A percentile compares a stretch with the other conserved stretches of the same genome.
Evolutionary conservation across 1,140 invertebrate genomes (phyloP).

Genomic region (Matsumurasca onukii): DNA sequence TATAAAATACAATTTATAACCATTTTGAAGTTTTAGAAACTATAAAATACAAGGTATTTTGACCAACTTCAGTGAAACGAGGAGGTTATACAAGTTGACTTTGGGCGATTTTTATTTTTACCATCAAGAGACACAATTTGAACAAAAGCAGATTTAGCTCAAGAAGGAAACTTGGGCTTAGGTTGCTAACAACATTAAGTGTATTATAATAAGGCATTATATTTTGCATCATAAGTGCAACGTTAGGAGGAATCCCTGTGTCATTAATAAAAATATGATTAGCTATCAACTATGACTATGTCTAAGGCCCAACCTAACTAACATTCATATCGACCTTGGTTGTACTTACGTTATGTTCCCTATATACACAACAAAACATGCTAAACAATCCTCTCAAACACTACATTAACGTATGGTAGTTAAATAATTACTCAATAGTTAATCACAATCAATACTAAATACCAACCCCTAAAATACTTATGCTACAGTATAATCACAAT

Average conservation of each 20-base stretch:
- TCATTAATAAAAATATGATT: slow-evolving; percentile 23
- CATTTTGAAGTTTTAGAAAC: too few relatives aligned
- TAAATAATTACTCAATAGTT: slow-evolving; percentile 24
- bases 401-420: slow-evolving; percentile 21
- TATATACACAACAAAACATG: slow-evolving; percentile 27
- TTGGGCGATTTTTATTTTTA: too few relatives aligned
- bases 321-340: slow-evolving; percentile 11
- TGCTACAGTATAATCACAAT: slow-evolving; percentile 22
- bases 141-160: background rate
- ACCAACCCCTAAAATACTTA: slow-evolving; percentile 21
- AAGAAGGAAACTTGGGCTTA: background rate
- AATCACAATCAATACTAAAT: slow-evolving; percentile 19
- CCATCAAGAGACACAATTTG: too few relatives aligned
- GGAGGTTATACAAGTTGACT: too few relatives aligned
- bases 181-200: slow-evolving; percentile 8
- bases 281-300: slow-evolving; percentile 13
- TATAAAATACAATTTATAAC: too few relatives aligned
- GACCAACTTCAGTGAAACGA: too few relatives aligned
- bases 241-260: slow-evolving; percentile 8
- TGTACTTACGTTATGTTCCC: slow-evolving; percentile 19
- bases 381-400: slow-evolving; percentile 22
- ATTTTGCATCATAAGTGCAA: slow-evolving; percentile 6
- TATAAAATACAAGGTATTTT: too few relatives aligned
- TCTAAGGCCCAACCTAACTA: slow-evolving; percentile 26
- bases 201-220: slow-evolving; percentile 25